phyloP scores from a whole-genome alignment of 2,113 vertebrate species.

The Pyrgilauda ruficollis region DNA sequence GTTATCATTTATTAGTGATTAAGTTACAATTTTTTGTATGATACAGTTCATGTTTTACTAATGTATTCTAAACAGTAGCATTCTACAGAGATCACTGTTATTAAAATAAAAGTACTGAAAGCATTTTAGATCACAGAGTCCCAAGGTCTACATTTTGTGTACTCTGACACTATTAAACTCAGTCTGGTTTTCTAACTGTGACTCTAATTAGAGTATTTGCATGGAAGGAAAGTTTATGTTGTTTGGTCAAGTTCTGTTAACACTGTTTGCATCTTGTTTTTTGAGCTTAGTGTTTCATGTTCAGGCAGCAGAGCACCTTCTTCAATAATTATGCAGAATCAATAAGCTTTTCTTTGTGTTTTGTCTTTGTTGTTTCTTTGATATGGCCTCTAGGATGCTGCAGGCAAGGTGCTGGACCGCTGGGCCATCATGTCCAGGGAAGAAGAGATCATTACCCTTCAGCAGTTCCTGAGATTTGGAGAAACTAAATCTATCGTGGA shows the following conservation, averaged over 20 bases:
- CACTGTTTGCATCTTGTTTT: constrained; percentile 69
- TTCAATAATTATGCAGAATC: constrained; percentile 87
- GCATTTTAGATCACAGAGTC: constrained; percentile 68
- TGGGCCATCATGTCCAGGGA: constrained; percentile 99
- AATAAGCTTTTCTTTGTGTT: constrained; percentile 87
- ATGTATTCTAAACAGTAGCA: constrained; percentile 63
- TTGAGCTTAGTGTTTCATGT: constrained; percentile 73
- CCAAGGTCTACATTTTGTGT: constrained; percentile 69
- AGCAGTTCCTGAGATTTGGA: constrained; percentile 98
- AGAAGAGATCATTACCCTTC: constrained; percentile 99
- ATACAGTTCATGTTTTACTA: constrained; percentile 69
- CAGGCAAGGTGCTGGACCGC: constrained; percentile 99
- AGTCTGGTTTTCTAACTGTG: constrained; percentile 64
- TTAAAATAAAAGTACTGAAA: constrained; percentile 63
- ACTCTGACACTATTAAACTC: constrained; percentile 71
- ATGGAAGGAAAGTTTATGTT: constrained; percentile 70
- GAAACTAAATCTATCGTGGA: constrained; percentile 99
- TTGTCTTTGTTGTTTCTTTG: constrained; percentile 89
- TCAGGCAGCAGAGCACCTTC: constrained; percentile 72
- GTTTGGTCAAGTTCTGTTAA: constrained; percentile 59
- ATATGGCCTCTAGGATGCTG: constrained; percentile 93
- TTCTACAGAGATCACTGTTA: constrained; percentile 57
- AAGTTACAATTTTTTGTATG: constrained; percentile 17
- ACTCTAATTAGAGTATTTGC: constrained; percentile 73
- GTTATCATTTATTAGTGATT: constrained; percentile 31